Conservation (phyloP, 53 echinoderm and acorn worm species). For the Temnopleurus reevesii region DNA sequence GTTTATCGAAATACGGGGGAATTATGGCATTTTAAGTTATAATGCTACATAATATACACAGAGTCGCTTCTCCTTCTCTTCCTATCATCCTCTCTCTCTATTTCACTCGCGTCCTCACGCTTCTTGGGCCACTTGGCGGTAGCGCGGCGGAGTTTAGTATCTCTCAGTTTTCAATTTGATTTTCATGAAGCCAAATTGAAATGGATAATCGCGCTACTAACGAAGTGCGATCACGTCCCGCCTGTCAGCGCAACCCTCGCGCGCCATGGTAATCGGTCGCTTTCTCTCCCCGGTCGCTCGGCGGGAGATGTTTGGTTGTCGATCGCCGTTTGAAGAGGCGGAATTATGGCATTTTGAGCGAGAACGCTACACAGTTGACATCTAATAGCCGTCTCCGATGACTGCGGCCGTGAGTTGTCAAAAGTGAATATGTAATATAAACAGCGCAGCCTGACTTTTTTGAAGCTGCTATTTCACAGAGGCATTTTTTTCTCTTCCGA, state of each 20-base stretch:
- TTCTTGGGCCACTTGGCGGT: background rate
- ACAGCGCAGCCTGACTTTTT: background rate
- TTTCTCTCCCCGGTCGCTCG: background rate
- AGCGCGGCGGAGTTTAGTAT: background rate
- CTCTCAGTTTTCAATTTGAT: slow-evolving; percentile 60
- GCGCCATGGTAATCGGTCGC: background rate
- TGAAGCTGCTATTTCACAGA: background rate
- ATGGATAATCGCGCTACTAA: slow-evolving; percentile 51
- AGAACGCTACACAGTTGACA: slow-evolving; percentile 56
- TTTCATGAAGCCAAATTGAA: slow-evolving; percentile 57
- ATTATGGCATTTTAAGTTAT: slow-evolving; percentile 57
- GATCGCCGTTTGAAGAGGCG: slow-evolving; percentile 28
- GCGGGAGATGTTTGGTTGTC: background rate
- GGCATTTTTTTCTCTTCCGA: background rate
- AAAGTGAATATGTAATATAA: slow-evolving; percentile 34
- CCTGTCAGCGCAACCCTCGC: slow-evolving; percentile 38
- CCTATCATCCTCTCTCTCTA: background rate
- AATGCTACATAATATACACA: slow-evolving; percentile 43
- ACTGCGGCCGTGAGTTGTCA: background rate
- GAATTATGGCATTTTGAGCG: slow-evolving; percentile 61
- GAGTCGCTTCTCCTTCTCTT: background rate
- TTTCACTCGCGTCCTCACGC: background rate
- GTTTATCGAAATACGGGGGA: slow-evolving; percentile 49
- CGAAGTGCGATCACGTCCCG: slow-evolving; percentile 40
- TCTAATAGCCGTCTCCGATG: slow-evolving; percentile 18